A percentile compares a stretch with the other conserved stretches of the same genome.
Evolutionary conservation across 2,888 invertebrate genomes (phyloP).

Genomic region (Sarcophaga subvicina): DNA sequence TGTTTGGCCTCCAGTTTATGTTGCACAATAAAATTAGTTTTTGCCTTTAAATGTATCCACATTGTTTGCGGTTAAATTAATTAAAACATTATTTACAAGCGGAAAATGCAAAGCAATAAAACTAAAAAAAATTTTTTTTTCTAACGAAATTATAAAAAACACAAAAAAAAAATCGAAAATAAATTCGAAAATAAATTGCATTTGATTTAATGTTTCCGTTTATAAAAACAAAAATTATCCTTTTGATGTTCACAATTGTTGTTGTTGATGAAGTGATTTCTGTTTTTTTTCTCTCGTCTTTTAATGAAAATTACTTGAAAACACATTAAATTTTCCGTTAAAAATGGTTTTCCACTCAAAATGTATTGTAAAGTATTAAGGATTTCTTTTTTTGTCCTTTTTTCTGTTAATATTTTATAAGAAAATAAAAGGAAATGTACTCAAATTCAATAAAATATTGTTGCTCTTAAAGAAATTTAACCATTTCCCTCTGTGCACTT

Average conservation of each 20-base stretch:
- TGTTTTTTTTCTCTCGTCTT: neutral
- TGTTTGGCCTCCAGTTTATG: no score
- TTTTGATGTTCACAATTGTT: no score
- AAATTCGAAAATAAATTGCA: no score
- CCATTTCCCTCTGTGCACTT: slow-evolving; percentile 5
- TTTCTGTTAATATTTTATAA: slow-evolving; percentile 6
- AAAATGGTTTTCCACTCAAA: neutral
- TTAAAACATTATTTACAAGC: slow-evolving; percentile 67
- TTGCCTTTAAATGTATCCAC: slow-evolving; percentile 19
- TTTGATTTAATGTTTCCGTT: no score
- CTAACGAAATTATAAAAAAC: no score
- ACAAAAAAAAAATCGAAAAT: no score
- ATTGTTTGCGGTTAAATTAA: slow-evolving; percentile 66
- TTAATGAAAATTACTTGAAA: slow-evolving; percentile 63
- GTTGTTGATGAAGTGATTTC: no score
- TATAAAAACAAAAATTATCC: no score
- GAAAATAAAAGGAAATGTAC: slow-evolving; percentile 48
- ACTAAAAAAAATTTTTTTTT: no score
- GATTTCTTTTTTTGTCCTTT: neutral
- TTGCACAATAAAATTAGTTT: no score
- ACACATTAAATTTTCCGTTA: slow-evolving; percentile 62
- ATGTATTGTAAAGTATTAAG: no score
- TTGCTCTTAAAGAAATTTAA: slow-evolving; percentile 12
- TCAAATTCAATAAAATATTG: slow-evolving; percentile 51
- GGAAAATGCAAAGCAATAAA: no score